phyloP scores from a whole-genome alignment of 2,113 vertebrate genomes.

The Microtus montanus region DNA sequence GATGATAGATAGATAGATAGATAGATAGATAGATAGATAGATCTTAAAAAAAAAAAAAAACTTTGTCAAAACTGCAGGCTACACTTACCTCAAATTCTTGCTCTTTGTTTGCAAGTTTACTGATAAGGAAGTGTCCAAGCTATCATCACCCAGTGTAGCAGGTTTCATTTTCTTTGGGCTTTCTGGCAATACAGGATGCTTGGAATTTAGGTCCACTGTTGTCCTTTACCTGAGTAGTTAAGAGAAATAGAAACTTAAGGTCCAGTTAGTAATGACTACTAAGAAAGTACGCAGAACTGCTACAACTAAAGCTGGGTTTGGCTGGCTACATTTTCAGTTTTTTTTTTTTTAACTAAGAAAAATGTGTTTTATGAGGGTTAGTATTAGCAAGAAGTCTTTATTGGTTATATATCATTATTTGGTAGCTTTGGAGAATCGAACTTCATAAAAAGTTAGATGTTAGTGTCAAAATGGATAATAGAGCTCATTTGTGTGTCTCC shows the following conservation, averaged over 20 bases:
- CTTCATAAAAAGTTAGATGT: constrained; percentile 29
- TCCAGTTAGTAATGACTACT: not conserved
- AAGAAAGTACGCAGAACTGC: not conserved
- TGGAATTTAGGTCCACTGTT: not conserved
- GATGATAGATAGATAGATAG: too few relatives aligned
- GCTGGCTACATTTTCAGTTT: not conserved
- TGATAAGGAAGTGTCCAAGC: not conserved
- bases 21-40: too few relatives aligned
- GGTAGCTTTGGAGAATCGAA: not conserved
- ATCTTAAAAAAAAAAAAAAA: too few relatives aligned
- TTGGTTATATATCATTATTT: not conserved
- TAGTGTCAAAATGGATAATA: constrained; percentile 40
- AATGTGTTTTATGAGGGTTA: constrained; percentile 10
- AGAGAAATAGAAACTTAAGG: not conserved
- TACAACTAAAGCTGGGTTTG: not conserved
- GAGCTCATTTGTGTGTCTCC: constrained; percentile 6
- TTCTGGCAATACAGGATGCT: not conserved
- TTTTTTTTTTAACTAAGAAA: constrained; percentile 33
- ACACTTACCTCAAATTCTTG: not conserved
- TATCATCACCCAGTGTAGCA: not conserved
- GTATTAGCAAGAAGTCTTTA: not conserved
- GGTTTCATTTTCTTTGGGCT: not conserved
- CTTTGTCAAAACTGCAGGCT: not conserved
- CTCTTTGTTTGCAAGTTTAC: not conserved
- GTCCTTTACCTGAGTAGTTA: not conserved